Evolutionary conservation across 2,797 vertebrate species (phyloP).

Genomic region (Limosa lapponica): DNA sequence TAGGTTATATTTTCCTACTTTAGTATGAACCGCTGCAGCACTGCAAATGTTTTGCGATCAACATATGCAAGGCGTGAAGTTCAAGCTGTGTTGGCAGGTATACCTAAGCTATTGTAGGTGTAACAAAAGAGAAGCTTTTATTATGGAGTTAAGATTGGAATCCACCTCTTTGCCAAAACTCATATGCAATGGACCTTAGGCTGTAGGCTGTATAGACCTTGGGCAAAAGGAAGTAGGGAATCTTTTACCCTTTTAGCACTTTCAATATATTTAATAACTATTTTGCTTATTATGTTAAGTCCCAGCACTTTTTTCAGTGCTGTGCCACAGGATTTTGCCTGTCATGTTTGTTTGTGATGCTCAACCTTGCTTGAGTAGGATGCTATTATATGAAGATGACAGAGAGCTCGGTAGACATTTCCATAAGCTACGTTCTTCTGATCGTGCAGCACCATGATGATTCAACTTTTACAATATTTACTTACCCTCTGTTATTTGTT

Average conservation of each 20-base stretch:
- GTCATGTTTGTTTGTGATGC: constrained; percentile 53
- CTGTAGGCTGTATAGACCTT: not conserved
- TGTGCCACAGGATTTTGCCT: constrained; percentile 18
- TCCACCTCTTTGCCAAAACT: not conserved
- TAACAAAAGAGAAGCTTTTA: not conserved
- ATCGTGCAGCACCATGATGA: constrained; percentile 32
- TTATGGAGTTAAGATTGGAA: not conserved
- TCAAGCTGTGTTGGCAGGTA: not conserved
- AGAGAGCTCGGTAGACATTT: constrained; percentile 54
- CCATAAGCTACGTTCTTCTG: constrained; percentile 61
- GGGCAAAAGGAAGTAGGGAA: not conserved
- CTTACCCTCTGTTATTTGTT: constrained; percentile 48
- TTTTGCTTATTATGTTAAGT: constrained; percentile 41
- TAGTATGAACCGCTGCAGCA: not conserved
- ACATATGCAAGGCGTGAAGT: not conserved
- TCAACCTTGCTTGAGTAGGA: constrained; percentile 21
- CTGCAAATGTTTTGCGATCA: not conserved
- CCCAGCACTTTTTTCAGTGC: not conserved
- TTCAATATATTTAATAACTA: constrained; percentile 47
- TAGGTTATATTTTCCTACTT: not conserved
- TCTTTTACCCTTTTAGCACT: constrained; percentile 14
- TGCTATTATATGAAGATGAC: constrained; percentile 62
- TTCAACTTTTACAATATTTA: constrained; percentile 57
- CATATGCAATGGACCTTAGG: not conserved
- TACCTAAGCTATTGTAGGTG: not conserved